Base-by-base conservation (phyloP, 2,113 vertebrate genomes). In the Pteropus alecto region DNA sequence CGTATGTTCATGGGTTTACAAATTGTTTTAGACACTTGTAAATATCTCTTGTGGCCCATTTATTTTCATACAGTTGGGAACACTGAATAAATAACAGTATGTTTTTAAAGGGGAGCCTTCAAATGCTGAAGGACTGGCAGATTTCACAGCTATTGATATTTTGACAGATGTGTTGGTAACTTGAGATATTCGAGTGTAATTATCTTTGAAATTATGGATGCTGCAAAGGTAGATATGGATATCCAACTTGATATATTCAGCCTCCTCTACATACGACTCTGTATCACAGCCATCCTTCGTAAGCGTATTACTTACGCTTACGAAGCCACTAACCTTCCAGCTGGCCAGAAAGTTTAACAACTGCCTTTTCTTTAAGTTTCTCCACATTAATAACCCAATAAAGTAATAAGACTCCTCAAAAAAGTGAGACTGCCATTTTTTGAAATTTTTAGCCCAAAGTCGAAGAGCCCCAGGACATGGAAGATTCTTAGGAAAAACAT, bases 111-210 rank as follows among this genome's bases (percentile, higher is more conserved):
- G 28, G 15, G 33, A 28, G 24, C 58, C 56, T 81, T 95, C 94
- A 33, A 51, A 70, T 92, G 76, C 88, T 96, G 70, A 89, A 71
- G 46, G 60, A 71, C 90, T 73, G 76, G 54, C 71, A 88, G 91
- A 68, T 93, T 58, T 92, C 71, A 70, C 26, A 74, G 54, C 88
- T 93, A 73, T 86, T 89, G 93, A 46, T 94, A 54, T 94, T 81
- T 94, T 93, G 82, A 79, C 68, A 74, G 77, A 35, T 48, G 73
- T 1, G 0, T 83, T 74, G 82, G 83, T 93, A 77, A 79, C 81
- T 46, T 97, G 93, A 86, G 65, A 90, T 93, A 28, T 73, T 71
- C 38, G 46, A 84, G 61, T 73, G 71, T 21, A 83, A 38, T 88
- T 90, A 41, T 54, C 70, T 97, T 92, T 78, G 94, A 96, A 68